A percentile compares a stretch with the other conserved stretches of the same genome.
Conservation (phyloP, 2,797 vertebrate genomes). For the Kryptolebias ocellatus region DNA sequence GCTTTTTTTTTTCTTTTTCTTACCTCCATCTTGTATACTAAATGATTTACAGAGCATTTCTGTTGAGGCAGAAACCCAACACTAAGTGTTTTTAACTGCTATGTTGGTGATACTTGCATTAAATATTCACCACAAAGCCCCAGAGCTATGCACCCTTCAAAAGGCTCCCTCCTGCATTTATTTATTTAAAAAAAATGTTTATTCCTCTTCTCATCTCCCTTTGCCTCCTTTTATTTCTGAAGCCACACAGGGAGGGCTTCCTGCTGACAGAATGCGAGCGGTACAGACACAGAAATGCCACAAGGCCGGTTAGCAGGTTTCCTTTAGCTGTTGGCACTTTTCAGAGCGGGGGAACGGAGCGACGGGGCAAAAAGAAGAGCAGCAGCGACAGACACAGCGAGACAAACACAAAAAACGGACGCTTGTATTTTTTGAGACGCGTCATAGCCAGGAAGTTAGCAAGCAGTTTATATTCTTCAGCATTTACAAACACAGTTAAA, state of each 20-base stretch:
- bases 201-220: slow-evolving; percentile 71
- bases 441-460: background rate
- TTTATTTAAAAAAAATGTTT: slow-evolving; percentile 80
- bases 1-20: background rate
- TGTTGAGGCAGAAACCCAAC: slow-evolving; percentile 37
- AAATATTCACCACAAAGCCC: slow-evolving; percentile 74
- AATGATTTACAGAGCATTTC: slow-evolving; percentile 51
- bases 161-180: slow-evolving; percentile 68
- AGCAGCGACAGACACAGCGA: slow-evolving; percentile 10
- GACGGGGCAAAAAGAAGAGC: slow-evolving; percentile 7
- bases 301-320: slow-evolving; percentile 56
- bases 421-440: slow-evolving; percentile 11
- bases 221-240: slow-evolving; percentile 33
- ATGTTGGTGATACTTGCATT: slow-evolving; percentile 66
- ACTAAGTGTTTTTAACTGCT: slow-evolving; percentile 47
- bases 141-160: slow-evolving; percentile 71
- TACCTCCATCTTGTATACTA: background rate
- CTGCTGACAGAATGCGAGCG: slow-evolving; percentile 58
- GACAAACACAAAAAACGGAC: slow-evolving; percentile 2
- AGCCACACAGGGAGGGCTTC: slow-evolving; percentile 55
- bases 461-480: background rate
- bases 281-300: slow-evolving; percentile 58
- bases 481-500: background rate
- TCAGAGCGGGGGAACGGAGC: slow-evolving; percentile 36
- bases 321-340: slow-evolving; percentile 41